These are phyloP conservation scores for Trachemys scripta DNA, from an alignment of 2,113 vertebrate species.

Conservation along the genomic window DNA sequence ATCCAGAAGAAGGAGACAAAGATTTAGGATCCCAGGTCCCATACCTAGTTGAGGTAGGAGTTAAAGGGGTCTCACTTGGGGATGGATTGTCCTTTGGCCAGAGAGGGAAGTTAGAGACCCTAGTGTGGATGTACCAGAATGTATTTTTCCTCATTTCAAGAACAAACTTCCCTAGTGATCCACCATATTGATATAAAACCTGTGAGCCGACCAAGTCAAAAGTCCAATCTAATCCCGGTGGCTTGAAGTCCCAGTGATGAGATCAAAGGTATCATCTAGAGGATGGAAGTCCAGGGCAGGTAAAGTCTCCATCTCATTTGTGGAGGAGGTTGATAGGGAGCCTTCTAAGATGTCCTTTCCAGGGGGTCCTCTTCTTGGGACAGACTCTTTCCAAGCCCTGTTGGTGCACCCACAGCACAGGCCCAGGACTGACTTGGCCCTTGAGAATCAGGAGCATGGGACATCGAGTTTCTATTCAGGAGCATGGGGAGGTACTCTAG, in stretches of 20 bases:
- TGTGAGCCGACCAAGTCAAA: neutral
- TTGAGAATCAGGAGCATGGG: neutral
- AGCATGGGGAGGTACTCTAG: neutral
- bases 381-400: neutral
- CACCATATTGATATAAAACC: neutral
- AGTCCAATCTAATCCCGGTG: neutral
- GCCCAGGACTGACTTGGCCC: neutral
- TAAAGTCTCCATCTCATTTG: neutral
- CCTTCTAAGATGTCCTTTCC: neutral
- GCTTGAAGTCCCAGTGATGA: neutral
- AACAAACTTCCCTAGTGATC: neutral
- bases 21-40: neutral
- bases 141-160: neutral
- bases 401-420: neutral
- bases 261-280: neutral
- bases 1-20: neutral
- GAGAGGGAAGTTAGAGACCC: neutral
- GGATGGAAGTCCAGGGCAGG: neutral
- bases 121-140: neutral
- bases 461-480: neutral
- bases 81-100: neutral
- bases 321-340: neutral
- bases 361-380: neutral
- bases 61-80: neutral
- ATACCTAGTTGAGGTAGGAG: neutral